Base-by-base conservation (phyloP, 1,140 invertebrate genomes). In the Monochamus saltuarius region DNA sequence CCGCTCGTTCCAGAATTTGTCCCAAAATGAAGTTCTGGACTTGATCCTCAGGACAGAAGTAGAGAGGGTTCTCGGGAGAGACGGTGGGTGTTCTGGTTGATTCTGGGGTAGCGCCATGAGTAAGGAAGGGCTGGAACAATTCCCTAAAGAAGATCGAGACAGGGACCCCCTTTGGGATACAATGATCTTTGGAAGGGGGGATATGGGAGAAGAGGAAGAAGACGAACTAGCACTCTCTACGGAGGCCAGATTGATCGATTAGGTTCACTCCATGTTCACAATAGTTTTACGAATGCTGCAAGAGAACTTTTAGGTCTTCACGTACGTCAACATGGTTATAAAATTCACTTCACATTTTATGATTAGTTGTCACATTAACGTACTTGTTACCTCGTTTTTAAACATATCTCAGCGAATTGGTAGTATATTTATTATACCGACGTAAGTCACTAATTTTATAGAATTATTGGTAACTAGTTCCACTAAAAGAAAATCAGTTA, bases 41-140 rank as follows among this genome's bases (percentile, higher is more conserved):
- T 84, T 89, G 72, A 91, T 87, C 59, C 89, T 80, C 16, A 92
- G 80, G 22, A 89, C 88, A 59, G 88, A 89, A 46, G 89, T 90
- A 68, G 87, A 90, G 36, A 91, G 82, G 0, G 90, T 92, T 46
- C 89, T 80, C 1, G 89, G 89, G 19, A 90, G 80, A 61, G 80
- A 80, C 66, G 65, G 74, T 62, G 60, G 76, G 68, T 42, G 71
- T 70, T 56, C 77, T 53, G 14, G 76, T 79, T 47, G 83, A 43
- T 77, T 69, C 52, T 78, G 78, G 7, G 79, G 77, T 67, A 81
- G 77, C 36, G 82, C 81, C 69, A 79, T 82, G 50, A 82, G 79
- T 61, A 81, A 77, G 68, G 82, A 81, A 67, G 82, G 82, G 50
- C 73, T 77, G 52, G 73, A 78, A 53, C 72, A 72, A 68, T 77